Evolutionary conservation across 2,888 invertebrate species (phyloP), one percentile per base, ranked within the genome.

Genomic region (Pammene fasciana): DNA sequence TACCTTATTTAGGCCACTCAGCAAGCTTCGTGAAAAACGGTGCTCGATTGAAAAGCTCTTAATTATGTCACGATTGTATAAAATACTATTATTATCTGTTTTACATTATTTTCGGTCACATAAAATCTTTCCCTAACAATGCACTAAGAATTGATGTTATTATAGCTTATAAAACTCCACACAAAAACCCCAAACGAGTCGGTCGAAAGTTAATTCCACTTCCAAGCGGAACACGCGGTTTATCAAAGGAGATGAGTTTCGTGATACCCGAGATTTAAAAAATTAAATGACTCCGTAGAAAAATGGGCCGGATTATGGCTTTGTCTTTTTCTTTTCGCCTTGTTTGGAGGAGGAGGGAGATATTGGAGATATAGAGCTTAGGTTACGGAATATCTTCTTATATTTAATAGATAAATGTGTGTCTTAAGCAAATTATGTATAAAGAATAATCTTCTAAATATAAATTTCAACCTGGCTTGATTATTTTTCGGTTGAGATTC

Each of bases 181-280:
- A 26, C 26, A 26, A 26, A 26, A 26, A 26, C 26, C 26, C 26
- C 26, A 26, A 26, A 26, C 26, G 26, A 26, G 16, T 55, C 14
- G 43, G 41, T 36, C 50, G 18, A 64, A 65, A 65, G 64, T 64
- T 65, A 68, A 68, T 59, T 45, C 59, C 52, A 45, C 14, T 59
- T 43, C 38, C 34, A 57, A 65, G 59, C 50, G 43, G 14, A 52
- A 64, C 54, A 38, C 52, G 68, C 56, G 67, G 67, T 59, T 64
- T 48, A 65, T 64, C 57, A 68, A 68, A 68, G 50, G 7, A 52
- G 52, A 68, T 65, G 68, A 65, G 59, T 59, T 64, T 68, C 43
- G 57, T 43, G 57, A 64, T 62, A 38, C 61, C 52, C 46, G 54
- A 59, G 52, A 68, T 65, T 54, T 59, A 26, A 64, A 68, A 57